Conservation (phyloP, 2,888 invertebrate genomes). For the Maniola hyperantus region DNA sequence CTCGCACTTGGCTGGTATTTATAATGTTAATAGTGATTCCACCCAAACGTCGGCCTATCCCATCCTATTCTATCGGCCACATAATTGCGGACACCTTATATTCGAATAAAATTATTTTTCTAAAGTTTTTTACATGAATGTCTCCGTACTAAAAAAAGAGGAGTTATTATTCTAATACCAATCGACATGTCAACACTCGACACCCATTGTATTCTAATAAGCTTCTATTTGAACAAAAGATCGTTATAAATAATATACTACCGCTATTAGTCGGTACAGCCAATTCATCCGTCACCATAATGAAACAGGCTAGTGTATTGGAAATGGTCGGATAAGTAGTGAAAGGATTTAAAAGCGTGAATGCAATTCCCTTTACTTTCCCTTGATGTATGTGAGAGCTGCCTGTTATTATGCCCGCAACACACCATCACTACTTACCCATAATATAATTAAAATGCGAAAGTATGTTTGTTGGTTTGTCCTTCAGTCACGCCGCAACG, state of each 20-base stretch:
- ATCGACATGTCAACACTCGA: not conserved
- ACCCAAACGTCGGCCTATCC: no score
- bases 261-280: not conserved
- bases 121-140: not conserved
- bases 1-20: no score
- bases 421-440: not conserved
- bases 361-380: slow-evolving; percentile 9
- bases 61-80: no score
- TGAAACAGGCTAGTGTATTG: slow-evolving; percentile 3
- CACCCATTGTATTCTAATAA: slow-evolving; percentile 21
- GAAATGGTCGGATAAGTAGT: slow-evolving; percentile 6
- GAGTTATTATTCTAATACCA: not conserved
- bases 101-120: not conserved
- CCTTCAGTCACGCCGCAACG: no score
- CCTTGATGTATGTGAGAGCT: slow-evolving; percentile 15
- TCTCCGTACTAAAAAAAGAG: not conserved
- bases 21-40: no score
- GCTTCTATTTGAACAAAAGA: slow-evolving; percentile 1
- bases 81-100: not conserved
- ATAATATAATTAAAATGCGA: no score
- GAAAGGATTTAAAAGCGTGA: slow-evolving; percentile 13
- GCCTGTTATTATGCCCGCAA: no score
- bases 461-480: no score
- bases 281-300: not conserved
- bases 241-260: slow-evolving; percentile 8